Base-by-base conservation (phyloP, 2,797 vertebrate species). In the Protosalanx chinensis region DNA sequence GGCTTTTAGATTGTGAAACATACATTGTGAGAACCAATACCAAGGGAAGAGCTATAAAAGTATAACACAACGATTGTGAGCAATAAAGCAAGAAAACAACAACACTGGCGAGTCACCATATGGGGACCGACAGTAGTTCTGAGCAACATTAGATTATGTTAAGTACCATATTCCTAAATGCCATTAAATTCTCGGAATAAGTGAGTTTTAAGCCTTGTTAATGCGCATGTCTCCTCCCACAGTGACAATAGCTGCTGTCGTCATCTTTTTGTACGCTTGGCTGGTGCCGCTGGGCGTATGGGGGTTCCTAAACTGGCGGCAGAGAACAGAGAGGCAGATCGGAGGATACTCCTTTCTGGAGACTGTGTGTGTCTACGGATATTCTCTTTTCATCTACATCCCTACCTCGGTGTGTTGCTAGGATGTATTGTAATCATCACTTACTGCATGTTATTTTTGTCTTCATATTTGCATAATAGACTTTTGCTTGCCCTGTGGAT, bases 361-460 rank as follows among this genome's bases (percentile, higher is more conserved):
- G 90, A 96, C 93, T 0, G 93, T 95, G 78, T 96, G 95, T 0
- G 84, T 94, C 80, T 96, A 97, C 0, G 95, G 95, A 70, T 96
- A 96, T 82, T 96, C 95, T 0, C 93, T 97, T 61, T 95, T 93
- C 64, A 86, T 94, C 76, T 96, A 94, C 65, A 93, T 96, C 56
- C 95, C 95, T 53, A 93, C 93, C 2, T 93, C 95, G 58, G 95
- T 96, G 83, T 95, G 95, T 88, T 12, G 20, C 41, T 46, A 46
- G 41, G 41, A 13, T 46, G 41, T 8, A 41, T 41, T 41, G 3
- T 13, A 3, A 46, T 46, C 41, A 46, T 46, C 8, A 13, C 41
- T 46, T 46, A 46, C 41, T 13, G 10, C 10, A 46, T 46, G 41
- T 46, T 46, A 37, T 7, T 37, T 66, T 49, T n/a, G 18, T 56